Percentiles rank a stretch among this genome's conserved stretches.
phyloP scores from a whole-genome alignment of 2,797 vertebrate genomes.

The Tadarida brasiliensis region DNA sequence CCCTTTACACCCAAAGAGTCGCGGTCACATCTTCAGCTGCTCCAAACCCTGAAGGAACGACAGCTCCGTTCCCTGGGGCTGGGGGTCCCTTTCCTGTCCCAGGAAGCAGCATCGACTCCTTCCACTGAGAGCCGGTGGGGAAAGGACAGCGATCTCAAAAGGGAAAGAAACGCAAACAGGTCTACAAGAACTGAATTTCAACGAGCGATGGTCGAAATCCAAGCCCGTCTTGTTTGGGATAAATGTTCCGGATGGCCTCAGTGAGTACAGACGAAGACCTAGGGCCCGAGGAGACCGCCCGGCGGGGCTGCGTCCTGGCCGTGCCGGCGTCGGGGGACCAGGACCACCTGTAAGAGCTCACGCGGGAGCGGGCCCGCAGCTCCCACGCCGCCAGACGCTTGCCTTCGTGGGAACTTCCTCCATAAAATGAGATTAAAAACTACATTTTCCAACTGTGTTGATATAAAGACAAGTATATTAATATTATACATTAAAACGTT shows the following conservation, averaged over 20 bases:
- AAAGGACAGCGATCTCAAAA: neutral
- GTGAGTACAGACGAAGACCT: neutral
- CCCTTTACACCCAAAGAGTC: neutral
- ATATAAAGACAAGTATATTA: neutral
- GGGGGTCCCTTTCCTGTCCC: neutral
- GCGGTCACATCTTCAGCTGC: neutral
- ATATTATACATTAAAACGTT: neutral
- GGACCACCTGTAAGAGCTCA: neutral
- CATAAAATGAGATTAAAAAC: constrained; percentile 6
- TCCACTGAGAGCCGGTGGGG: neutral
- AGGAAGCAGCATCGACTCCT: neutral
- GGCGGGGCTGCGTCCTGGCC: neutral
- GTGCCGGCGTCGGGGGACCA: no score
- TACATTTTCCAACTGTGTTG: neutral
- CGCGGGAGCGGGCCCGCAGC: neutral
- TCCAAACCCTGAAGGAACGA: neutral
- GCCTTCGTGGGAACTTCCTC: neutral
- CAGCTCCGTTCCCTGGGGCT: neutral
- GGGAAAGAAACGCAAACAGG: neutral
- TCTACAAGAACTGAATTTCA: neutral
- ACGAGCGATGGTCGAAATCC: neutral
- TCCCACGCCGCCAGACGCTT: neutral
- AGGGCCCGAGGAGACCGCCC: neutral
- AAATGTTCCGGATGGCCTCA: neutral
- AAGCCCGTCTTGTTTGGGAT: neutral